Base-by-base conservation (phyloP, 2,888 invertebrate species). In the Timema cristinae region DNA sequence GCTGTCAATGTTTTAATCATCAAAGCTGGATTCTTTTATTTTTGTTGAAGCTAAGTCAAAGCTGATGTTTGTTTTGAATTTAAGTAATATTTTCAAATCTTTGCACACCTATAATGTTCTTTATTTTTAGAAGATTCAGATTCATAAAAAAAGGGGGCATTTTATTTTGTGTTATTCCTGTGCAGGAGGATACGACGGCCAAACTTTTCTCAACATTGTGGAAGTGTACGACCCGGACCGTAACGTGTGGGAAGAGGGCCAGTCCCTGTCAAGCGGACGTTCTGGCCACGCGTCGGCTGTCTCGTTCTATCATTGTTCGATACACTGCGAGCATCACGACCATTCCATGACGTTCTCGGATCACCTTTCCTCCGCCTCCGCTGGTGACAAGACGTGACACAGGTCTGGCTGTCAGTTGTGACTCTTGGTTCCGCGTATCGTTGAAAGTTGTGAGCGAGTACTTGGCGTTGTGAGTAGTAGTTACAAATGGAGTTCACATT, bases 211-310 rank as follows among this genome's bases (percentile, higher is more conserved):
- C 61, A 88, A 90, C 74, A 91, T 91, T 68, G 95, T 96, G 32
- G 96, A 97, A 83, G 91, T 94, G 72, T 97, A 94, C 82, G 92
- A 95, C 81, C 93, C 94, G 6, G 84, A 85, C 4, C 86, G 85
- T 63, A 88, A 95, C 82, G 81, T 84, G 16, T 97, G 97, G 97
- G 85, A 86, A 74, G 86, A 88, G 75, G 93, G 94, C 56, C 87
- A 90, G 7, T 87, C 91, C 7, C 88, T 97, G 79, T 90, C 91
- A 32, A 92, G 94, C 7, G 94, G 93, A 10, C 88, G 96, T 69
- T 96, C 95, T 10, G 96, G 97, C 0, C 96, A 96, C 82, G 95
- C 95, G 0, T 92, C 94, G 66, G 95, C 95, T 5, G 94, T 95
- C 13, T 94, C 94, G 79, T 92, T 92, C 72, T 90, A 91, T 77